Conservation (phyloP, 2,113 vertebrate genomes). For the Colossoma macropomum region DNA sequence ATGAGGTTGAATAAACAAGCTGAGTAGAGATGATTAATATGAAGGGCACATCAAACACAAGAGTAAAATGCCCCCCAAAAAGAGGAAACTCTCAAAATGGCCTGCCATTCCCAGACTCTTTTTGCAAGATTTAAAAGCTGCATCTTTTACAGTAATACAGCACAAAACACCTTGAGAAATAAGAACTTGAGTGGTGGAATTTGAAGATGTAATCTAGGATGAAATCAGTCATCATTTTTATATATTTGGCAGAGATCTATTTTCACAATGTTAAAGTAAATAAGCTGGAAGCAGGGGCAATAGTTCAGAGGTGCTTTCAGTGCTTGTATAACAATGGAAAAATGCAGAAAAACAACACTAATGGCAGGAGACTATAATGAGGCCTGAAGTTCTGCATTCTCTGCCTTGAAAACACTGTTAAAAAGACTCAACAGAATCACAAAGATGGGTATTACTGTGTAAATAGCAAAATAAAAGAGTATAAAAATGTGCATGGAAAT, state of each 20-base stretch:
- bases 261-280: constrained; percentile 5
- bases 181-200: not conserved
- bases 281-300: not conserved
- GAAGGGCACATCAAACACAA: not conserved
- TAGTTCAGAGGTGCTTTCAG: not conserved
- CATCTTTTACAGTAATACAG: not conserved
- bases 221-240: constrained; percentile 6
- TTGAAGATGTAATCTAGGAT: not conserved
- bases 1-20: not conserved
- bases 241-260: not conserved
- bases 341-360: constrained; percentile 4
- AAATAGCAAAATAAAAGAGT: constrained; percentile 19
- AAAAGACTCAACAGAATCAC: too few species aligned
- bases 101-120: too few species aligned
- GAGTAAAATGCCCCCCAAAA: too few species aligned
- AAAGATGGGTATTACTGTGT: constrained; percentile 17
- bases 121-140: not conserved
- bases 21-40: not conserved
- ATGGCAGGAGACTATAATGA: not conserved
- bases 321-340: not conserved
- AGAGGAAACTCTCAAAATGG: not conserved
- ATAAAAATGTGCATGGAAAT: constrained; percentile 23
- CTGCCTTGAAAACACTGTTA: not conserved
- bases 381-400: not conserved
- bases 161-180: not conserved